Percentiles rank a stretch among this genome's conserved stretches.
These are phyloP conservation scores for Aporrectodea caliginosa DNA, from an alignment of 1,140 invertebrate species.

Conservation along the genomic window DNA sequence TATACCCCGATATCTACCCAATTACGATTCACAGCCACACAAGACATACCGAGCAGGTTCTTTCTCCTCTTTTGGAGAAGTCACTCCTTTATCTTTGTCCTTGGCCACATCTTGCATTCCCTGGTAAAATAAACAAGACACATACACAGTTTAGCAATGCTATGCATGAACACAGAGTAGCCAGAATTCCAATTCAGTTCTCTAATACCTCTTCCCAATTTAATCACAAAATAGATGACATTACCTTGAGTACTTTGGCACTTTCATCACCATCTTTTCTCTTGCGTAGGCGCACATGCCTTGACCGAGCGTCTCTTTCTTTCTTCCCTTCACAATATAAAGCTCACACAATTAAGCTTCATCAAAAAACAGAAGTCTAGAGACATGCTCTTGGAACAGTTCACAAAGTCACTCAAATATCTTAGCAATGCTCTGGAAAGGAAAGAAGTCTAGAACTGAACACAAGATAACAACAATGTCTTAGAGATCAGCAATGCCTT, in stretches of 20 bases:
- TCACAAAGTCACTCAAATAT: too few relatives aligned
- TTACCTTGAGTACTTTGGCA: constrained; percentile 84
- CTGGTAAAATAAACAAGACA: constrained; percentile 34
- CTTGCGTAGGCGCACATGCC: constrained; percentile 69
- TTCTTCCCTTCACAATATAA: constrained; percentile 58
- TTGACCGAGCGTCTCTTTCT: constrained; percentile 80
- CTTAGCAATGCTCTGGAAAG: too few relatives aligned
- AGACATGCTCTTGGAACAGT: too few relatives aligned
- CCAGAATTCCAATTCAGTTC: too few relatives aligned
- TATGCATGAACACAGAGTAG: too few relatives aligned
- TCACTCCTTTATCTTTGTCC: constrained; percentile 69
- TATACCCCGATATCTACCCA: background rate
- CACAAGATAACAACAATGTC: too few relatives aligned
- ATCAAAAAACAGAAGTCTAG: too few relatives aligned
- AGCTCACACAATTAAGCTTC: too few relatives aligned
- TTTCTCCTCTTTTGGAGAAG: constrained; percentile 49
- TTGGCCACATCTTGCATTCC: constrained; percentile 96
- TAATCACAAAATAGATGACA: too few relatives aligned
- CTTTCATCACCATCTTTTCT: constrained; percentile 69
- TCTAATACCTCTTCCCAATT: too few relatives aligned
- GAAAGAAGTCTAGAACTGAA: too few relatives aligned
- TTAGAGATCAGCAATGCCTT: too few relatives aligned
- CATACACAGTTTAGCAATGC: background rate
- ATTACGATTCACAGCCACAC: background rate
- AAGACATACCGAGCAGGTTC: background rate